Percentiles rank a stretch among this genome's conserved stretches.
Conservation (phyloP, 2,113 vertebrate species). For the Ivindomyrus marchei region DNA sequence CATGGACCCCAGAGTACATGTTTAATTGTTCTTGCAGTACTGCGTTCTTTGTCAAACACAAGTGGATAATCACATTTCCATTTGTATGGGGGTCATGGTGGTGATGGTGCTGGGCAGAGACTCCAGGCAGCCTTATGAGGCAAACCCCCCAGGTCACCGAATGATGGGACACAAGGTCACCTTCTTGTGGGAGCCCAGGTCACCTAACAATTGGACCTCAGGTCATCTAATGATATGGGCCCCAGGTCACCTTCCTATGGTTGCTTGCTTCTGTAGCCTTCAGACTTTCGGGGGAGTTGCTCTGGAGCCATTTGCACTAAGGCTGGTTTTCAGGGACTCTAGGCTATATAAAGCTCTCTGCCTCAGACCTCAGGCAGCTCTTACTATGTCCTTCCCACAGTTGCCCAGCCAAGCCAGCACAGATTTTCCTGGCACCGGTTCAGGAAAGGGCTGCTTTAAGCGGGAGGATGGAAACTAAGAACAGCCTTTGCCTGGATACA, state of each 20-base stretch:
- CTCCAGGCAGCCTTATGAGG: conserved; percentile 11
- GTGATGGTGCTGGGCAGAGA: conserved; percentile 50
- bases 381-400: conserved; percentile 80
- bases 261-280: conserved; percentile 49
- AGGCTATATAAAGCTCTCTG: conserved; percentile 66
- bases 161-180: background rate
- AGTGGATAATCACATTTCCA: conserved; percentile 68
- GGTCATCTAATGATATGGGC: conserved; percentile 53
- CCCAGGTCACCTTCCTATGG: conserved; percentile 59
- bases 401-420: conserved; percentile 76
- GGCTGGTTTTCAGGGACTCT: conserved; percentile 59
- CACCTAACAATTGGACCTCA: conserved; percentile 52
- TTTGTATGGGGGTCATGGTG: conserved; percentile 44
- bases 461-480: conserved; percentile 87
- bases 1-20: conserved; percentile 51
- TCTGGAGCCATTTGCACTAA: conserved; percentile 54
- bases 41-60: conserved; percentile 59
- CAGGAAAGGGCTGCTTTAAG: conserved; percentile 90
- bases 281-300: conserved; percentile 45
- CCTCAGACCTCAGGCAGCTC: conserved; percentile 60
- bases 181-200: background rate
- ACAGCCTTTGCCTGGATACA: conserved; percentile 84
- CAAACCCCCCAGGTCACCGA: background rate
- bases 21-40: conserved; percentile 54
- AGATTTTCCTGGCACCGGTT: conserved; percentile 92